Conservation (phyloP, 2,113 vertebrate species). For the Vidua chalybeata region DNA sequence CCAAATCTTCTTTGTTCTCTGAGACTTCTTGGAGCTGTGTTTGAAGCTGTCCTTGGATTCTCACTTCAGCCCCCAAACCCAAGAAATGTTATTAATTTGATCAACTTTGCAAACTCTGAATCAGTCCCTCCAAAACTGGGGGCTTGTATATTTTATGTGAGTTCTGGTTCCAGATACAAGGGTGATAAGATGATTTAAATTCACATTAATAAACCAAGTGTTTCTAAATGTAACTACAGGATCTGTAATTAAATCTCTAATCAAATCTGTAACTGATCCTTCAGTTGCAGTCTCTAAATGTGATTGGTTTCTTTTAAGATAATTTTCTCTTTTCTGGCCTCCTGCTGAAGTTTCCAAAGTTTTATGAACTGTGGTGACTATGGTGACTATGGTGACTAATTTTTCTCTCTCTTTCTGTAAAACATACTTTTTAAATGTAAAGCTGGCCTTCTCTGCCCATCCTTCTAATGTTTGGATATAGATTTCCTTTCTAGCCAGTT, state of each 20-base stretch:
- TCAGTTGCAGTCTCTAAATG: neutral
- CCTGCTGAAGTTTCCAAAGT: neutral
- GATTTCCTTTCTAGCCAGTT: neutral
- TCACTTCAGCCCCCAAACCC: neutral
- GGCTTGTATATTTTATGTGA: neutral
- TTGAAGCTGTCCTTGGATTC: neutral
- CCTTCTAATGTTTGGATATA: neutral
- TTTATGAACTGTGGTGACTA: conserved; percentile 21
- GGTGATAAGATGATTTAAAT: neutral
- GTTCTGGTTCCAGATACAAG: neutral
- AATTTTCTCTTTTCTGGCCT: neutral
- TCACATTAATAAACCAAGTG: neutral
- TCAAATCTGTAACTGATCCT: neutral
- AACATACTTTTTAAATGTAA: neutral
- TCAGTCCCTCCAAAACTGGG: neutral
- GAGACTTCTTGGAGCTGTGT: neutral
- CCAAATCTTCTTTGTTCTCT: neutral
- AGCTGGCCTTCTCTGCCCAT: neutral
- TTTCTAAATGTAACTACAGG: neutral
- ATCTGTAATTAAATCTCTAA: neutral
- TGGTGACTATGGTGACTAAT: neutral
- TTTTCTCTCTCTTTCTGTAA: neutral
- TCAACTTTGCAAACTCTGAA: neutral
- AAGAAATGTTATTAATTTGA: neutral
- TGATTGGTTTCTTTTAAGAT: neutral